Evolutionary conservation across 2,888 invertebrate genomes (phyloP), one percentile per base, ranked within the genome.

Genomic region (Parnassius apollo): DNA sequence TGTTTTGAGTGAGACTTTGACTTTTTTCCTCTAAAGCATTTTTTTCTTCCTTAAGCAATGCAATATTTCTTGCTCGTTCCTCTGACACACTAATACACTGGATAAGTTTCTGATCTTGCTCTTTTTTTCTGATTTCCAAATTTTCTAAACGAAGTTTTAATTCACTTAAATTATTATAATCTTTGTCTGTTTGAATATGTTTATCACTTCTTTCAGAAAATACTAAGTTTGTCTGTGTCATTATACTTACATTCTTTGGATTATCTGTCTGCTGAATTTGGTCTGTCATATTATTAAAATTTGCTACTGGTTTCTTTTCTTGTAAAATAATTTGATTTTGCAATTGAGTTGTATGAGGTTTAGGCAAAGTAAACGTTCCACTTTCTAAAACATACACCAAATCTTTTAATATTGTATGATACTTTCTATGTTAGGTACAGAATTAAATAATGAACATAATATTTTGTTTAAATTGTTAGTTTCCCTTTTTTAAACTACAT

Each of bases 11-110:
- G 0, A 92, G 67, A 11, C 72, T 75, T 65, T 80, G 76, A 49
- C 91, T 71, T 61, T 77, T 83, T 9, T 75, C 69, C 67, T 85
- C 81, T 42, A 86, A 78, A 62, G 80, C 77, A 0, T 74, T 67
- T 62, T 90, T 87, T 68, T 92, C 88, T 7, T 82, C 77, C 63
- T 86, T 89, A 7, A 85, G 75, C 60, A 71, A 71, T 1, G 82
- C 69, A 49, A 88, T 75, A 52, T 87, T 82, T 59, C 85, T 78
- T 18, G 83, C 76, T 65, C 82, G 81, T 70, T 88, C 81, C 2
- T 89, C 82, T 11, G 81, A 45, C 25, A 53, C 46, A 79, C 46
- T 68, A 51, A 56, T 42, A 42, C 12, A 46, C 9, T 59, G 56
- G 4, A 42, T 69, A 70, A 48, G 88, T 68, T 4, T 88, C 82